Evolutionary conservation across 1,140 invertebrate species (phyloP).

Genomic region (Halesus radiatus): DNA sequence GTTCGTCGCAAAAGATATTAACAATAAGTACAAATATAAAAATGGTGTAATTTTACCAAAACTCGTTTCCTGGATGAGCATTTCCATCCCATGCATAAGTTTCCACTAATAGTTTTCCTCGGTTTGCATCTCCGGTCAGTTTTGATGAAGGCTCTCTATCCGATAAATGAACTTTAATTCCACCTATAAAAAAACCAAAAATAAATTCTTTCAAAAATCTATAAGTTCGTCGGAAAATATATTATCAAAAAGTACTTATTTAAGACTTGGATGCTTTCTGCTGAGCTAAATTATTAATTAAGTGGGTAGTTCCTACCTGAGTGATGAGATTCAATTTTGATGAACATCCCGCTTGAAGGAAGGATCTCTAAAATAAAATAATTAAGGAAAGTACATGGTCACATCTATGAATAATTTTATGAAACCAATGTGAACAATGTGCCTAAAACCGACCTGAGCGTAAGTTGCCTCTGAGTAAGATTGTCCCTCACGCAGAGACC

Average conservation of each 20-base stretch:
- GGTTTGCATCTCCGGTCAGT: slow-evolving; percentile 62
- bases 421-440: too few relatives aligned
- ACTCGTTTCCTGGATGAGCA: slow-evolving; percentile 76
- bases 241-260: too few relatives aligned
- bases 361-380: slow-evolving; percentile 31
- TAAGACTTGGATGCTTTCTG: too few relatives aligned
- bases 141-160: slow-evolving; percentile 65
- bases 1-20: too few relatives aligned
- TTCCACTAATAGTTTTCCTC: slow-evolving; percentile 73
- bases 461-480: too few relatives aligned
- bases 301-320: slow-evolving; percentile 9
- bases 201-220: too few relatives aligned
- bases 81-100: slow-evolving; percentile 80
- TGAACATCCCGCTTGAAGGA: not conserved
- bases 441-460: too few relatives aligned
- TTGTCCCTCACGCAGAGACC: too few relatives aligned
- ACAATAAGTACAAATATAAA: too few relatives aligned
- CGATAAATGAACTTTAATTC: slow-evolving; percentile 66
- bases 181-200: slow-evolving; percentile 56
- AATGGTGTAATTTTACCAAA: slow-evolving; percentile 64
- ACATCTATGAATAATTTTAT: too few relatives aligned
- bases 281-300: not conserved
- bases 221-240: too few relatives aligned
- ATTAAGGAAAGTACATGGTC: not conserved
- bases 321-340: slow-evolving; percentile 1